phyloP scores from a whole-genome alignment of 35 echinoderm and acorn worm species.

The Apostichopus japonicus region DNA sequence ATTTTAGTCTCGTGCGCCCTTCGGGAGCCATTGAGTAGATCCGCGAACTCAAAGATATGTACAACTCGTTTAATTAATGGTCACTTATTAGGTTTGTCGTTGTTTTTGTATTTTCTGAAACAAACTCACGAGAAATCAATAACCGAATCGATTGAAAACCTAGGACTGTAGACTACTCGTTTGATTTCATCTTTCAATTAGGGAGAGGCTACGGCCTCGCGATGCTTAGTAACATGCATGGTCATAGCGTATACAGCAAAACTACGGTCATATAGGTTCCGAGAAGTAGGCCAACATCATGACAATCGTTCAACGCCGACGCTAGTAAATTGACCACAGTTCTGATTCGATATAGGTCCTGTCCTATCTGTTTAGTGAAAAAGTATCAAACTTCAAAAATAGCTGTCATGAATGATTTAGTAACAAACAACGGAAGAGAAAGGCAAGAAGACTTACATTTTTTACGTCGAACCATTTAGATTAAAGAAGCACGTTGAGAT shows the following conservation, averaged over 20 bases:
- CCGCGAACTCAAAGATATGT: not conserved
- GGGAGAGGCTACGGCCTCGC: not conserved
- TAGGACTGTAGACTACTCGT: not conserved
- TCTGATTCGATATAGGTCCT: not conserved
- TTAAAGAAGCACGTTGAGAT: no score
- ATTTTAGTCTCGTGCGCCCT: conserved; percentile 28
- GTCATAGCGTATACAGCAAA: no score
- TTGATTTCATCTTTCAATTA: not conserved
- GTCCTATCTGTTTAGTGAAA: not conserved
- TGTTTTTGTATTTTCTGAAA: not conserved
- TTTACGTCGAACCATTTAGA: no score
- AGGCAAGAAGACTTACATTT: no score
- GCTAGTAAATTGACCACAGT: not conserved
- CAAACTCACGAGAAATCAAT: not conserved
- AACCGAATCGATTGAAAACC: not conserved
- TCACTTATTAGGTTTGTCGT: conserved; percentile 24
- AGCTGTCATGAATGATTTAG: not conserved
- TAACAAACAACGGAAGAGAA: no score
- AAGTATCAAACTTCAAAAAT: not conserved
- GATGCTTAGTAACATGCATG: no score
- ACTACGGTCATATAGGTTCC: no score
- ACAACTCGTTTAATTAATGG: conserved; percentile 14
- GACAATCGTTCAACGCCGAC: no score
- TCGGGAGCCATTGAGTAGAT: not conserved
- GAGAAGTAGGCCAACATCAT: no score